Evolutionary conservation across 2,888 invertebrate species (phyloP).

Genomic region (Drosophila prostipennis): DNA sequence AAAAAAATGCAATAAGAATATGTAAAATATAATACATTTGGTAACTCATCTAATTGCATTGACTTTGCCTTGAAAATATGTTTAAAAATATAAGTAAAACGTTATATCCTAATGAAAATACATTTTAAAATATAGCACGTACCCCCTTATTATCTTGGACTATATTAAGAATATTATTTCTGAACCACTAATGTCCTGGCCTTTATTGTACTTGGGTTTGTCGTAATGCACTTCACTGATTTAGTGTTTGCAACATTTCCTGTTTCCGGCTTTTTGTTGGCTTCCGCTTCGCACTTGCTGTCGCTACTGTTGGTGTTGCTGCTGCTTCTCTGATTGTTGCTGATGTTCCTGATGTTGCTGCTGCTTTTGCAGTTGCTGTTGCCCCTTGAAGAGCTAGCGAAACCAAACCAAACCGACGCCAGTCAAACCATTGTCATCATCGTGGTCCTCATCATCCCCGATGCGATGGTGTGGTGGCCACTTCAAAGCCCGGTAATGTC

Average conservation of each 20-base stretch:
- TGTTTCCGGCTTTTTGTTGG: slow-evolving; percentile 66
- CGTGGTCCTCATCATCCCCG: slow-evolving; percentile 41
- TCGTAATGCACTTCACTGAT: slow-evolving; percentile 75
- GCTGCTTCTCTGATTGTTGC: slow-evolving; percentile 15
- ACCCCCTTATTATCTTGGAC: too few relatives aligned
- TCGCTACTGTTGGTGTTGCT: slow-evolving; percentile 18
- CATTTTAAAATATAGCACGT: too few relatives aligned
- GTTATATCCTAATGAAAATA: not conserved
- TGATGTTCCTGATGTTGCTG: slow-evolving; percentile 4
- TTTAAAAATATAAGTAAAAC: not conserved
- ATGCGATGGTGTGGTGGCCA: slow-evolving; percentile 49
- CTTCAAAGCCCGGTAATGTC: slow-evolving; percentile 71
- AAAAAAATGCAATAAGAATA: too few relatives aligned
- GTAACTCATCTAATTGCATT: too few relatives aligned
- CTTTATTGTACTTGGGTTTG: slow-evolving; percentile 11
- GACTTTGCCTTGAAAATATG: not conserved
- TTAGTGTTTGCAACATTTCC: slow-evolving; percentile 77
- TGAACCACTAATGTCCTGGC: not conserved
- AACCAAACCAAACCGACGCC: slow-evolving; percentile 29
- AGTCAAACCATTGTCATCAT: slow-evolving; percentile 60
- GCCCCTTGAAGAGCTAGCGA: slow-evolving; percentile 17
- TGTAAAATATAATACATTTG: too few relatives aligned
- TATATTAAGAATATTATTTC: not conserved
- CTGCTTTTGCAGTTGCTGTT: slow-evolving; percentile 16
- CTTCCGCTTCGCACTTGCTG: slow-evolving; percentile 50